Percentiles rank a stretch among this genome's conserved stretches.
Evolutionary conservation across 2,113 vertebrate genomes (phyloP).

Genomic region (Pedionomus torquatus): DNA sequence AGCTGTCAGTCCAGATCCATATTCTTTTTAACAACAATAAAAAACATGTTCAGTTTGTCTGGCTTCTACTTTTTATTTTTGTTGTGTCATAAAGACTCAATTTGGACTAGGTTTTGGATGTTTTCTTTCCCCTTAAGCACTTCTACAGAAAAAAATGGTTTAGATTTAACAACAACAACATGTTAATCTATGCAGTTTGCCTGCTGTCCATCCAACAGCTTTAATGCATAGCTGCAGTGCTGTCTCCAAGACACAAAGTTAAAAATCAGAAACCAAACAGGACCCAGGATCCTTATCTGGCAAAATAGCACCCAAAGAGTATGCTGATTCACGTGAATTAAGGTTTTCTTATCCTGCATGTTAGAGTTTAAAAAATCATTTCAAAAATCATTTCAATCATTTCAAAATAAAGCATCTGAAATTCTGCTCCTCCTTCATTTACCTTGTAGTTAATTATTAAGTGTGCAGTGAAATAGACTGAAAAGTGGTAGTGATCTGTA

Average conservation of each 20-base stretch:
- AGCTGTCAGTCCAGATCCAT: slow-evolving; percentile 38
- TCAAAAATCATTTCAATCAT: not conserved
- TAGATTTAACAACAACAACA: slow-evolving; percentile 14
- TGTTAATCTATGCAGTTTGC: slow-evolving; percentile 13
- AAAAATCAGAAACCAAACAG: not conserved
- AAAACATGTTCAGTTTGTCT: slow-evolving; percentile 42
- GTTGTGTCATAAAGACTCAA: slow-evolving; percentile 12
- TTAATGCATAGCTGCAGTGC: not conserved
- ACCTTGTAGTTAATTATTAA: not conserved
- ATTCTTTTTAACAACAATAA: slow-evolving; percentile 50
- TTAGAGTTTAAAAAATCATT: not conserved
- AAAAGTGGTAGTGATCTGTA: not conserved
- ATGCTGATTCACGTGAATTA: not conserved
- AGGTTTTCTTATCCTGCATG: not conserved
- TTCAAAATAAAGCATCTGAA: not conserved
- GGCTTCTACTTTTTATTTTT: slow-evolving; percentile 34
- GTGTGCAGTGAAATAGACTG: not conserved
- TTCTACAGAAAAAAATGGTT: slow-evolving; percentile 1
- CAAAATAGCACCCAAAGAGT: not conserved
- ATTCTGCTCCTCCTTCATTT: not conserved
- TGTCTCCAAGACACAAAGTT: not conserved
- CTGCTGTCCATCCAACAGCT: slow-evolving; percentile 21
- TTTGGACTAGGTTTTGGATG: slow-evolving; percentile 33
- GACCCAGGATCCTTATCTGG: not conserved
- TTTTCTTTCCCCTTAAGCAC: slow-evolving; percentile 8